phyloP scores from a whole-genome alignment of 2,113 vertebrate genomes.

The Protomyctophum bolini region DNA sequence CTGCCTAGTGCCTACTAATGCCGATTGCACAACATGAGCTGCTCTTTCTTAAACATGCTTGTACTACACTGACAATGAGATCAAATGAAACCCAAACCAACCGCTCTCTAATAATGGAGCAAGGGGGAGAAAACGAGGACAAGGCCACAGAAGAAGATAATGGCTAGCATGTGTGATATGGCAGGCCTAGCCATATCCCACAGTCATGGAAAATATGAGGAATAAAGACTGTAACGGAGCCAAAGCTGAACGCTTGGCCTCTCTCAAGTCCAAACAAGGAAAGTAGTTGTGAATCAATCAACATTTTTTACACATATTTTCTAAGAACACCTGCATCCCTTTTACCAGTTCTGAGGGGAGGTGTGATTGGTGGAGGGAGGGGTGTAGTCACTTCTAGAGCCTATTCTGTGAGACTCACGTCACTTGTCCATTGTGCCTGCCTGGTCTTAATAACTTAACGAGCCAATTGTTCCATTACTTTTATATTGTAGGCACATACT shows the following conservation, averaged over 20 bases:
- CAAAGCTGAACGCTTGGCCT: constrained; percentile 47
- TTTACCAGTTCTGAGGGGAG: too few species aligned
- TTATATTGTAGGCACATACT: too few species aligned
- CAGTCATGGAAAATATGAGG: constrained; percentile 73
- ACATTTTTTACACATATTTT: constrained; percentile 41
- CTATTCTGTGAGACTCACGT: too few species aligned
- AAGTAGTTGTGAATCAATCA: constrained; percentile 50
- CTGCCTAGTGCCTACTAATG: neutral
- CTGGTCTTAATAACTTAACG: too few species aligned
- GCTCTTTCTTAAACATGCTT: neutral
- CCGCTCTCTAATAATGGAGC: constrained; percentile 42
- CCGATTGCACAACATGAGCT: neutral
- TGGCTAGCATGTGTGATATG: constrained; percentile 71
- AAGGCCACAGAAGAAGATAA: constrained; percentile 65
- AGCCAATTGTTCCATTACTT: too few species aligned
- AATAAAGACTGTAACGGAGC: constrained; percentile 50
- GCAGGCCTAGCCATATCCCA: constrained; percentile 47
- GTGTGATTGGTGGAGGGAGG: neutral
- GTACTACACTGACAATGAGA: constrained; percentile 16
- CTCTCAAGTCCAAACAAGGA: constrained; percentile 63
- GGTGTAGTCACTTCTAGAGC: too few species aligned
- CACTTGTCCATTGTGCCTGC: too few species aligned
- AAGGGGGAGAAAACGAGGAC: constrained; percentile 24
- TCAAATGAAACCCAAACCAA: constrained; percentile 32
- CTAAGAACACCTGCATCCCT: constrained; percentile 49